These are phyloP conservation scores for Microcaecilia unicolor DNA, from an alignment of 2,797 vertebrate genomes.

Conservation along the genomic window DNA sequence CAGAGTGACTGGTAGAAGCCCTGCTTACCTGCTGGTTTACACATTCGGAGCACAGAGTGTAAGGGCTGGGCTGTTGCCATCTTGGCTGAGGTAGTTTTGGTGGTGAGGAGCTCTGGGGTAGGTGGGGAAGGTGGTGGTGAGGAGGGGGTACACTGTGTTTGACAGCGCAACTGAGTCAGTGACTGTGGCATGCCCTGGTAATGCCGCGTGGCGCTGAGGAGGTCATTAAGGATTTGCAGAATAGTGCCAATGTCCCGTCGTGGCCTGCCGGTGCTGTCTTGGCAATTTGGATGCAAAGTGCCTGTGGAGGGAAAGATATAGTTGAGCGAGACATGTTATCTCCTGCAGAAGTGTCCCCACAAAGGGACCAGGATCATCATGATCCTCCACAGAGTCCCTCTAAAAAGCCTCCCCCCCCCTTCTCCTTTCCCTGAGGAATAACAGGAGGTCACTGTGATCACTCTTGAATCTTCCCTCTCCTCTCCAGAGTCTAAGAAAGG, in stretches of 20 bases:
- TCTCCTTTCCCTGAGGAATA: too few relatives aligned
- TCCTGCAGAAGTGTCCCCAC: too few relatives aligned
- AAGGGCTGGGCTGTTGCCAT: slow-evolving; percentile 40
- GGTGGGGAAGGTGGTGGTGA: slow-evolving; percentile 55
- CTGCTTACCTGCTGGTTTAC: slow-evolving; percentile 81
- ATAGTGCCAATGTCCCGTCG: slow-evolving; percentile 91
- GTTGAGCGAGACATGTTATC: too few relatives aligned
- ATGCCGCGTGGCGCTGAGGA: slow-evolving; percentile 90
- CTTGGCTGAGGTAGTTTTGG: slow-evolving; percentile 79
- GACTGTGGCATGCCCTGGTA: slow-evolving; percentile 97
- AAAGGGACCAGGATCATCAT: too few relatives aligned
- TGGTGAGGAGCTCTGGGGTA: slow-evolving; percentile 58
- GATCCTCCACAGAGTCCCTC: too few relatives aligned
- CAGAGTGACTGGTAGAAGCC: rapidly evolving
- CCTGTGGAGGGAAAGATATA: slow-evolving; percentile 48
- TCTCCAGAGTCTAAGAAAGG: too few relatives aligned
- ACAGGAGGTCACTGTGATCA: too few relatives aligned
- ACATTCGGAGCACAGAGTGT: slow-evolving; percentile 76
- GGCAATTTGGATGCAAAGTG: slow-evolving; percentile 96
- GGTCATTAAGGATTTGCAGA: slow-evolving; percentile 94
- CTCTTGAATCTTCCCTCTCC: too few relatives aligned
- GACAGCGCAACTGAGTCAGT: slow-evolving; percentile 89
- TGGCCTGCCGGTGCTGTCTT: slow-evolving; percentile 89
- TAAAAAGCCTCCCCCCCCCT: too few relatives aligned
- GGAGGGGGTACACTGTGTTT: slow-evolving; percentile 75